phyloP scores from a whole-genome alignment of 2,888 invertebrate genomes.

The Drosophila pseudotakahashii region DNA sequence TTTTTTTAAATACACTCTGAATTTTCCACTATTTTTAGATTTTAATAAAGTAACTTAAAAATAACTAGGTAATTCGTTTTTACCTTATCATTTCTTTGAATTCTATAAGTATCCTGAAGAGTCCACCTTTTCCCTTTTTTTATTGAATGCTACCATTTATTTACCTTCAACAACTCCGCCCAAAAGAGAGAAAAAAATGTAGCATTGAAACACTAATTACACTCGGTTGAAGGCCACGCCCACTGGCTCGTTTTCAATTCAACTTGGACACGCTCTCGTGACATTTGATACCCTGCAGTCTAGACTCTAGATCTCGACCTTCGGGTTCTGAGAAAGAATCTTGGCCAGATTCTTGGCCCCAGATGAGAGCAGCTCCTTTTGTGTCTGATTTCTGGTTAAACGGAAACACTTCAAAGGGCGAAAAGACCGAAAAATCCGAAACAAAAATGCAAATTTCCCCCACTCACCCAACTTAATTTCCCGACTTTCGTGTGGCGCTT shows the following conservation, averaged over 20 bases:
- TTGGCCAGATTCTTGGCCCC: conserved; percentile 5
- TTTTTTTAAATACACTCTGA: too few relatives aligned
- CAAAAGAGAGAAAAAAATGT: conserved; percentile 10
- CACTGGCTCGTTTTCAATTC: conserved; percentile 14
- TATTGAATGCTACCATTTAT: conserved; percentile 18
- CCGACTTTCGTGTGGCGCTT: conserved; percentile 49
- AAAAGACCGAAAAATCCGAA: conserved; percentile 11
- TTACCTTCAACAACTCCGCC: conserved; percentile 37
- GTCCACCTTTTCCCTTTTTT: conserved; percentile 6
- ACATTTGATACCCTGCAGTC: conserved; percentile 15
- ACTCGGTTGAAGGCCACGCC: conserved; percentile 14
- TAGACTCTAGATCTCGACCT: conserved; percentile 3
- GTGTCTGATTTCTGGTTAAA: conserved; percentile 26
- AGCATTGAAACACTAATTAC: conserved; percentile 46
- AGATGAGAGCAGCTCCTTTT: not conserved
- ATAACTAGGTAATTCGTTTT: not conserved
- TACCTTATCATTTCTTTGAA: not conserved
- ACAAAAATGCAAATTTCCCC: conserved; percentile 50
- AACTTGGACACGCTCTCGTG: conserved; percentile 27
- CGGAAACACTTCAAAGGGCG: conserved; percentile 34
- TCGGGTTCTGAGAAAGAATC: too few relatives aligned
- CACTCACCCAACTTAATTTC: not conserved
- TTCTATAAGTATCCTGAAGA: too few relatives aligned
- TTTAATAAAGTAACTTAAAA: not conserved
- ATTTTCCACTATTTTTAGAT: not conserved